Base-by-base conservation (phyloP, 2,797 vertebrate genomes). In the Betta splendens region DNA sequence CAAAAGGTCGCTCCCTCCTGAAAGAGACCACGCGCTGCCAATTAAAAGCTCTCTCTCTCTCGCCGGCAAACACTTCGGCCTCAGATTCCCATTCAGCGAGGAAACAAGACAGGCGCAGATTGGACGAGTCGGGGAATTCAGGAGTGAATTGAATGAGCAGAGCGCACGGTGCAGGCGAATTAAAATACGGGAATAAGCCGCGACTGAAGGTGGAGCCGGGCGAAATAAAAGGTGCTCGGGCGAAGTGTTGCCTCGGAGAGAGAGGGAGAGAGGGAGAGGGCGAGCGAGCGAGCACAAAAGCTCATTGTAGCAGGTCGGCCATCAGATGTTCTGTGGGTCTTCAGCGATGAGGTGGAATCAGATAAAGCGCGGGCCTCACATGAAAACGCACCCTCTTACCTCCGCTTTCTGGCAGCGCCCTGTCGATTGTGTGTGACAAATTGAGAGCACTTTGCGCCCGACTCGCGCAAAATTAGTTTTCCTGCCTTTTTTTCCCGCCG, bases 371-470 rank as follows among this genome's bases (percentile, higher is more conserved):
- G 50, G 38, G 65, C 45, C 53, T 59, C 40, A 68, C 55, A 64
- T 71, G 25, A 69, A 80, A 85, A 67, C 43, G 46, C 39, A 64
- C 51, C 58, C 18, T 25, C 55, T 80, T 39, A 20, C 60, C 44
- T 66, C 37, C 8, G 42, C 53, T 45, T 47, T 64, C 65, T 61
- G 47, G 86, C 65, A 65, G 59, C 64, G 63, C 50, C 53, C 69
- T 66, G 73, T 53, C 65, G 66, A 75, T 75, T 84, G 78, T 72
- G 64, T 70, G 42, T 80, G 78, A 87, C 69, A 85, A 87, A 86
- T 81, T 70, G 73, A 84, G 44, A 74, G 68, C 53, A 57, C 81
- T 85, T 78, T 84, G 66, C 62, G 66, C 72, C 69, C 77, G 60
- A 68, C 64, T 81, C 83, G 64, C 69, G 65, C 70, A 84, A 77